Evolutionary conservation across 2,113 vertebrate species (phyloP), one percentile per base, ranked within the genome.

Genomic region (Thunnus thynnus): DNA sequence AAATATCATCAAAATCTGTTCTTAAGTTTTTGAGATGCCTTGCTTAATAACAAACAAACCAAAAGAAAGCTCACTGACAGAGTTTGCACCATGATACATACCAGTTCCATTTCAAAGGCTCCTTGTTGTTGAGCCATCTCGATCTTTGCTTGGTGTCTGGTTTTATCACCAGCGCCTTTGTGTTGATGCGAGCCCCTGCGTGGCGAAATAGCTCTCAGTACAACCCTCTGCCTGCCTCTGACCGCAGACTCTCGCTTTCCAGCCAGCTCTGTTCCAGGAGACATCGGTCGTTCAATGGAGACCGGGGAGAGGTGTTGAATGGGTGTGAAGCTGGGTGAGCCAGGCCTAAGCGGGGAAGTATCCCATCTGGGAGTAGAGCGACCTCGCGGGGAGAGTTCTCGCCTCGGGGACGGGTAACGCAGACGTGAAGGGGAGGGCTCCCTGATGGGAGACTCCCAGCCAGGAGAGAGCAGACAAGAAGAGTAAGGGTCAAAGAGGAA

Each of bases 141-240:
- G 69, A 93, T 86, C 89, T 94, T 95, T 2, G 90, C 88, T 20
- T 92, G 92, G 90, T 96, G 97, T 90, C 97, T 96, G 89, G 93
- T 95, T 91, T 96, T 96, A 72, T 97, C 94, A 69, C 96, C 85
- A 0, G 94, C 84, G 20, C 96, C 95, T 90, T 95, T 96, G 84
- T 97, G 96, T 85, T 97, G 98, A 80, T 97, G 97, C n/a, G 96
- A 95, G 79, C 97, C 97, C 91, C 97, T 95, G 73, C 97, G 95
- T n/a, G 98, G 98, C n/a, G 98, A 99, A 2, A 96, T 92, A 0
- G 97, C 96, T 94, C 98, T 95, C 25, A 97, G 94, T 0, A 98
- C 94, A 0, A 97, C 97, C 94, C 96, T 96, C 85, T 96, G 96
- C 54, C 97, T 95, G 86, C 96, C 96, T 85, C 97, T 93, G 25